These are phyloP conservation scores for Pristionchus arcanus DNA, from an alignment of 2,888 invertebrate species.

Conservation along the genomic window DNA sequence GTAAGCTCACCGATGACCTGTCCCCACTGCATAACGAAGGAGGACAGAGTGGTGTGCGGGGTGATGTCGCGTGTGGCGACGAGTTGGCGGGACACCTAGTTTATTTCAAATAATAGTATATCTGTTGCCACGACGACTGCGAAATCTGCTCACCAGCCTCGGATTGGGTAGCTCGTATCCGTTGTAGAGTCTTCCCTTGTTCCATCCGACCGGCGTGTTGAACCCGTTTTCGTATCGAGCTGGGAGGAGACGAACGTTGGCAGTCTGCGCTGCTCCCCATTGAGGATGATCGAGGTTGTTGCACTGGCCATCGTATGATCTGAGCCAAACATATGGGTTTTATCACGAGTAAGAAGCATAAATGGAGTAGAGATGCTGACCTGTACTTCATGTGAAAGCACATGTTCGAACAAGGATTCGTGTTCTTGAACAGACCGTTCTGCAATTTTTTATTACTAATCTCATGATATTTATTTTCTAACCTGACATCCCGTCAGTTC, in stretches of 20 bases:
- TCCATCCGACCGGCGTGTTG: slow-evolving; percentile 96
- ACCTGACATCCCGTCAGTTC: slow-evolving; percentile 87
- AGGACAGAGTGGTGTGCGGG: slow-evolving; percentile 85
- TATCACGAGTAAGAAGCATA: not conserved
- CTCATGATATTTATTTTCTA: too few relatives aligned
- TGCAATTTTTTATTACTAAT: not conserved
- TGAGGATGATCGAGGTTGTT: slow-evolving; percentile 93
- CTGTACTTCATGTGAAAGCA: slow-evolving; percentile 93
- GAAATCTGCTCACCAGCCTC: slow-evolving; percentile 47
- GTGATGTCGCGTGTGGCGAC: slow-evolving; percentile 90
- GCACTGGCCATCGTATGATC: slow-evolving; percentile 94
- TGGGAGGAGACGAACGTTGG: slow-evolving; percentile 22
- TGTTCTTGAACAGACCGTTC: slow-evolving; percentile 65
- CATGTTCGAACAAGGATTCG: slow-evolving; percentile 84
- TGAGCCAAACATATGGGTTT: slow-evolving; percentile 82
- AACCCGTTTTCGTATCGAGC: slow-evolving; percentile 90
- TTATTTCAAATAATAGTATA: too few relatives aligned
- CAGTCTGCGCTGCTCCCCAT: slow-evolving; percentile 85
- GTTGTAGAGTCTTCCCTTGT: slow-evolving; percentile 87
- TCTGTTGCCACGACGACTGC: not conserved
- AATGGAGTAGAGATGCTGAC: slow-evolving; percentile 47
- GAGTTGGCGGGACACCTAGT: slow-evolving; percentile 88
- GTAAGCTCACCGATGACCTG: slow-evolving; percentile 86
- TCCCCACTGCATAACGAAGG: slow-evolving; percentile 99
- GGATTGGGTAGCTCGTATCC: slow-evolving; percentile 83